A percentile compares a stretch with the other conserved stretches of the same genome.
These are phyloP conservation scores for Scolopax bukidnonensis DNA, from an alignment of 2,797 vertebrate genomes.

Conservation along the genomic window DNA sequence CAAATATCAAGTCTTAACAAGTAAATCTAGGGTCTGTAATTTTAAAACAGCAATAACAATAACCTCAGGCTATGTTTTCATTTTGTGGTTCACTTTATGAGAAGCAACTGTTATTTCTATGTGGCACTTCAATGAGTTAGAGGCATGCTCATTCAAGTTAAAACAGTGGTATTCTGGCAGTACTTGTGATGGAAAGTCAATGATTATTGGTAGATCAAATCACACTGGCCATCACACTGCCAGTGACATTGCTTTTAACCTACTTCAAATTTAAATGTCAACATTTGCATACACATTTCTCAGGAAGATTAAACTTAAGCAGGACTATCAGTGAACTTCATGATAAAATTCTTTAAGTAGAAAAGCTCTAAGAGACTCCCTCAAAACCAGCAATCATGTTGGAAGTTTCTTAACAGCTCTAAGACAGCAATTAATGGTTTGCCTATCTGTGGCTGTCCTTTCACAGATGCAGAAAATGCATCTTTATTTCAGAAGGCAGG, in stretches of 20 bases:
- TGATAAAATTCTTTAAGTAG: neutral
- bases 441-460: neutral
- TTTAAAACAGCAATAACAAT: constrained; percentile 74
- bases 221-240: neutral
- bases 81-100: constrained; percentile 66
- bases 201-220: neutral
- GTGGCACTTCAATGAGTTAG: constrained; percentile 42
- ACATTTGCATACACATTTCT: neutral
- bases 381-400: neutral
- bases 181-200: neutral
- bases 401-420: neutral
- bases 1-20: constrained; percentile 78
- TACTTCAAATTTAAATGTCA: neutral
- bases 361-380: neutral
- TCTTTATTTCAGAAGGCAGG: neutral
- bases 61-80: constrained; percentile 69
- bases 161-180: neutral
- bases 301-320: neutral
- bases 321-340: neutral
- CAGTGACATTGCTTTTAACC: neutral
- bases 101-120: constrained; percentile 69
- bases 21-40: constrained; percentile 74
- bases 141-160: constrained; percentile 26
- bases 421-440: neutral
- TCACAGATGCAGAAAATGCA: neutral